Percentiles rank a stretch among this genome's conserved stretches.
These are phyloP conservation scores for Platypus cylindrus DNA, from an alignment of 2,888 invertebrate genomes.

Conservation along the genomic window DNA sequence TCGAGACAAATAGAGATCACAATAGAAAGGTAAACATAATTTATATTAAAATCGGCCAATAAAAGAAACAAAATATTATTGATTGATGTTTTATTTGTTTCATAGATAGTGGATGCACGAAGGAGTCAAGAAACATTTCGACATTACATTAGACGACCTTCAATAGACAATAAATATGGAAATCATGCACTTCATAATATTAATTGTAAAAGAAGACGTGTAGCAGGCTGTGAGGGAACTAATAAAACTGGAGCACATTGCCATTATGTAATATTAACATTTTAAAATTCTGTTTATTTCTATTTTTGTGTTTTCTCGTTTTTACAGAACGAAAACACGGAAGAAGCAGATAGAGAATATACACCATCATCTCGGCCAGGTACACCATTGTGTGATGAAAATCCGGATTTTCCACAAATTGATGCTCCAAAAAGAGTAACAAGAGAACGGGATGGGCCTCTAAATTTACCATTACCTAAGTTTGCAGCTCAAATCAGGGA, in stretches of 20 bases:
- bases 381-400: conserved; percentile 72
- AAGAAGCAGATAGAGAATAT: conserved; percentile 35
- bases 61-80: too few species aligned
- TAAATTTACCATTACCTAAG: conserved; percentile 77
- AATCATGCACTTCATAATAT: conserved; percentile 33
- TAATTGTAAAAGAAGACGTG: conserved; percentile 41
- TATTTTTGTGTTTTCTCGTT: conserved; percentile 1
- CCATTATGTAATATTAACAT: conserved; percentile 15
- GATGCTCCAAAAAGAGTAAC: conserved; percentile 57
- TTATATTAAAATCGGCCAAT: too few species aligned
- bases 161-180: conserved; percentile 36
- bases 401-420: conserved; percentile 59
- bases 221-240: conserved; percentile 32
- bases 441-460: conserved; percentile 49
- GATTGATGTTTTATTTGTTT: too few species aligned
- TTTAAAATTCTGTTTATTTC: neutral
- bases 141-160: conserved; percentile 39
- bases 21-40: conserved; percentile 20
- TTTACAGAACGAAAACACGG: conserved; percentile 6
- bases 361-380: conserved; percentile 68
- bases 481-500: conserved; percentile 51
- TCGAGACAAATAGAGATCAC: conserved; percentile 34
- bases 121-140: conserved; percentile 33
- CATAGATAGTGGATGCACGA: conserved; percentile 38
- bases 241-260: conserved; percentile 10